phyloP scores from a whole-genome alignment of 2,888 invertebrate genomes.

The Chymomyza caudatula region DNA sequence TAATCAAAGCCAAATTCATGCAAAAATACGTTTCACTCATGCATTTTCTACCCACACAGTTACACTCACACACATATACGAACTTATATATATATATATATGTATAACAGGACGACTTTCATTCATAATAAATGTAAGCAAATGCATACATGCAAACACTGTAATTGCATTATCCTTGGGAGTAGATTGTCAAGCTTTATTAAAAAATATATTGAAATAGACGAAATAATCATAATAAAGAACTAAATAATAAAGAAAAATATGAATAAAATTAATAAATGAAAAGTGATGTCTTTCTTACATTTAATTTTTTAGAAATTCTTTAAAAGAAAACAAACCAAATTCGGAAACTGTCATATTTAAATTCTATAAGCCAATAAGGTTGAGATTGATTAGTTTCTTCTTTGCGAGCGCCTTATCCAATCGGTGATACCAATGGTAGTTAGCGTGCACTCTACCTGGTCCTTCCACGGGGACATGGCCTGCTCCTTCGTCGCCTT shows the following conservation, averaged over 20 bases:
- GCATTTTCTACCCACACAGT: conserved; percentile 12
- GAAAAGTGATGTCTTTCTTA: neutral
- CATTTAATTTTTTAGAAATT: conserved; percentile 2
- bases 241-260: conserved; percentile 50
- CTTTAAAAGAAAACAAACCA: too few species aligned
- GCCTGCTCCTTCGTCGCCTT: too few species aligned
- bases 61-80: conserved; percentile 10
- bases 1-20: conserved; percentile 30
- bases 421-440: too few species aligned
- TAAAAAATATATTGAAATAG: conserved; percentile 63
- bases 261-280: conserved; percentile 59
- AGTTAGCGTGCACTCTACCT: too few species aligned
- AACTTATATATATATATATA: conserved; percentile 6
- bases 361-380: too few species aligned
- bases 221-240: conserved; percentile 49
- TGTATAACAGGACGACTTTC: neutral
- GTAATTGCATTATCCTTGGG: conserved; percentile 61
- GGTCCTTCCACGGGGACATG: too few species aligned
- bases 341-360: neutral
- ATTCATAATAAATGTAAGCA: conserved; percentile 4
- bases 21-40: neutral
- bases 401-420: too few species aligned
- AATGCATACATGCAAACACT: conserved; percentile 32
- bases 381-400: too few species aligned
- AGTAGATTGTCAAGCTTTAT: conserved; percentile 72